Percentiles rank a stretch among this genome's conserved stretches.
Conservation (phyloP, 1,140 invertebrate species). For the Hypsibius dujardini region DNA sequence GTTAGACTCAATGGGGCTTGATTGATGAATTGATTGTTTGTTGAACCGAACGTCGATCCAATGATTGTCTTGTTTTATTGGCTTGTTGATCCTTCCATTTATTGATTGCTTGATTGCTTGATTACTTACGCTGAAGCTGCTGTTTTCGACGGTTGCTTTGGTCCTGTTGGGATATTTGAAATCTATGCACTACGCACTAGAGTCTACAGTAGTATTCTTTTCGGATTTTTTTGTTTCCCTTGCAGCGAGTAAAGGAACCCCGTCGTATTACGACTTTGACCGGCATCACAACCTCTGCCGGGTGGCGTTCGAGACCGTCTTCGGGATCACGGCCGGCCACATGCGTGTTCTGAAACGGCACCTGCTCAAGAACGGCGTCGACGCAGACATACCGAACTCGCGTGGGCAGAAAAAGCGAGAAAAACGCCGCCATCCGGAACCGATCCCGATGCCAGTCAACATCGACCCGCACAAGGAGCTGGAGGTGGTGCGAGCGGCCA, state of each 20-base stretch:
- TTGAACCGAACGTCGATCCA: not conserved
- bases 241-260: not conserved
- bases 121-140: not conserved
- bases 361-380: not conserved
- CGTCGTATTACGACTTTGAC: constrained; percentile 4
- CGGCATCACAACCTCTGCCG: not conserved
- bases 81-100: not conserved
- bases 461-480: not conserved
- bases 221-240: not conserved
- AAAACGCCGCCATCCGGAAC: not conserved
- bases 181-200: too few species aligned
- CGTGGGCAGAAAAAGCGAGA: not conserved
- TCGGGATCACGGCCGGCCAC: not conserved
- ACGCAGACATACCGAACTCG: not conserved
- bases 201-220: not conserved
- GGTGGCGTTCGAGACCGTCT: not conserved
- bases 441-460: not conserved
- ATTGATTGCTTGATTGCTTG: not conserved
- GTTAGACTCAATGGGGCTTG: not conserved
- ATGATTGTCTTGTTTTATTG: not conserved
- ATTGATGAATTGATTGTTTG: not conserved
- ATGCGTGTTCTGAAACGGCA: not conserved
- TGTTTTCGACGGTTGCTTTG: not conserved
- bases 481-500: not conserved
- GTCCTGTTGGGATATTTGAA: too few species aligned